Conservation (phyloP, 2,797 vertebrate species). For the Arctocebus calabarensis region DNA sequence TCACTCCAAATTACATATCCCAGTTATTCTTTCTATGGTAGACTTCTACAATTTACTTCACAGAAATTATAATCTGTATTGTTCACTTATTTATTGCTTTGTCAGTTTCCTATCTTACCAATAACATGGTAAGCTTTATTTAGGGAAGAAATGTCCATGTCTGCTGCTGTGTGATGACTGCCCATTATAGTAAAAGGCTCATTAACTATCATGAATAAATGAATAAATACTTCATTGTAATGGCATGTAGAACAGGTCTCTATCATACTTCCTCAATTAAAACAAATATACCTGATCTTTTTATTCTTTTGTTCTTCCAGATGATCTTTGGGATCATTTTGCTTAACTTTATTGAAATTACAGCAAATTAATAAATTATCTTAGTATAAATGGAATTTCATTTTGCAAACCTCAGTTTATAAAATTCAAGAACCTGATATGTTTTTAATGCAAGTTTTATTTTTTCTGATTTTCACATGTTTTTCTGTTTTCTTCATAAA, state of each 20-base stretch:
- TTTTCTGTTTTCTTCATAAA: neutral
- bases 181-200: neutral
- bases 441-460: neutral
- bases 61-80: neutral
- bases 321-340: neutral
- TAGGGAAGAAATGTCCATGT: neutral
- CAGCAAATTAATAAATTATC: neutral
- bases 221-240: neutral
- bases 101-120: neutral
- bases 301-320: neutral
- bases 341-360: neutral
- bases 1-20: neutral
- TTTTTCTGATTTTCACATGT: neutral
- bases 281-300: neutral
- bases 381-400: neutral
- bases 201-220: neutral
- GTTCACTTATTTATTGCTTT: neutral
- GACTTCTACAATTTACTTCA: neutral
- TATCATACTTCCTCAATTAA: neutral
- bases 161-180: neutral
- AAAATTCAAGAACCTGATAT: neutral
- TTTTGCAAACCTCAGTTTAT: neutral
- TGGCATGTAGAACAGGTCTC: neutral
- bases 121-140: neutral
- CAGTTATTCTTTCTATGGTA: neutral